Conservation (phyloP, 2,797 vertebrate genomes). For the Uromys caudimaculatus region DNA sequence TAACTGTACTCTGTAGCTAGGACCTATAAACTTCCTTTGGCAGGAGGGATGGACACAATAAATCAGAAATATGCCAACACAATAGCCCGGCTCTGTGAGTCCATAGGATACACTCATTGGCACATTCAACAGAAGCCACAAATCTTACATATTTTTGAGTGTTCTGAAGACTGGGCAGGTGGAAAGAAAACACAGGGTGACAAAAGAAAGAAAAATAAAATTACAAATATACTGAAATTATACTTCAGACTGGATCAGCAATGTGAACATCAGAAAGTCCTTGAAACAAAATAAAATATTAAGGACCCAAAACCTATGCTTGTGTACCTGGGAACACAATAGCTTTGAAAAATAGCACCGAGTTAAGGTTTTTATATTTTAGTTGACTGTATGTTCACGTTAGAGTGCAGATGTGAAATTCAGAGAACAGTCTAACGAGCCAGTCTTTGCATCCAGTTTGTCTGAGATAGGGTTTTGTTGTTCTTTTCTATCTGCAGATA, state of each 20-base stretch:
- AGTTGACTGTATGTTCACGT: too few relatives aligned
- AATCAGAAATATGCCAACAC: neutral
- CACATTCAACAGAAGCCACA: neutral
- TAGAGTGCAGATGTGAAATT: neutral
- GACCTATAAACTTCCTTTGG: constrained; percentile 31
- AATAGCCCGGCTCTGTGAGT: neutral
- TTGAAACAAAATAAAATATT: neutral
- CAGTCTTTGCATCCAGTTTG: neutral
- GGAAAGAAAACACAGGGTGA: neutral
- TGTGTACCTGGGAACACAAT: neutral
- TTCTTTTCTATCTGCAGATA: neutral
- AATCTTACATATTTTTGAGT: neutral
- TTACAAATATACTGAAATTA: neutral
- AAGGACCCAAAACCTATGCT: neutral
- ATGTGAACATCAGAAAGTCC: neutral
- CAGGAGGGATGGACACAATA: neutral
- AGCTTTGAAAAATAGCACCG: neutral
- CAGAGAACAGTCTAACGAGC: neutral
- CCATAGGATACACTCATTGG: neutral
- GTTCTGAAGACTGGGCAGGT: neutral
- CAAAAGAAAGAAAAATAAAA: neutral
- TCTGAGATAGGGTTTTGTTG: neutral
- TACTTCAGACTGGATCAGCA: neutral
- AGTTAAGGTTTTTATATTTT: neutral
- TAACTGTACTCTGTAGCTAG: neutral